phyloP scores from a whole-genome alignment of 2,888 invertebrate genomes.

The Agonopterix arenella region DNA sequence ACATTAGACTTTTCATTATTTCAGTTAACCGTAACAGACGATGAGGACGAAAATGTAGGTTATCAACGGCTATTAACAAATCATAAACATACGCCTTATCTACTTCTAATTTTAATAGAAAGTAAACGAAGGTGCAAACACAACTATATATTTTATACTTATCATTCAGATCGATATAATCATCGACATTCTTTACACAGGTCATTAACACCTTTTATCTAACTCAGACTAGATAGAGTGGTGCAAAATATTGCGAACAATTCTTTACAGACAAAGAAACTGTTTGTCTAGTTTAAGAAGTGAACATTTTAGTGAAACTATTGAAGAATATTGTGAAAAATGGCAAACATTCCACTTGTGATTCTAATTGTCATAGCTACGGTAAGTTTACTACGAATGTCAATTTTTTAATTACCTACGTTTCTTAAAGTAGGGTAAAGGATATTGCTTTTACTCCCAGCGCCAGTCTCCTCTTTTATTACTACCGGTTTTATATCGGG shows the following conservation, averaged over 20 bases:
- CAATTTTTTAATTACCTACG: too few relatives aligned
- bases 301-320: slow-evolving; percentile 24
- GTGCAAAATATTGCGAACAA: slow-evolving; percentile 24
- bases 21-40: background rate
- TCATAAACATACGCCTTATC: slow-evolving; percentile 21
- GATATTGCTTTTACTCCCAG: too few relatives aligned
- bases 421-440: too few relatives aligned
- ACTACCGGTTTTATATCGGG: too few relatives aligned
- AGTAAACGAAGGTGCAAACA: background rate
- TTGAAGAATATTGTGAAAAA: slow-evolving; percentile 26
- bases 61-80: slow-evolving; percentile 36
- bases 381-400: background rate
- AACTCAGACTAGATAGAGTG: slow-evolving; percentile 20
- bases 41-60: slow-evolving; percentile 27
- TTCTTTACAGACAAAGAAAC: slow-evolving; percentile 54
- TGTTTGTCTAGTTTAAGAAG: slow-evolving; percentile 56
- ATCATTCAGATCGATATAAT: slow-evolving; percentile 2
- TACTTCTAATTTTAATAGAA: background rate
- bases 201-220: slow-evolving; percentile 24
- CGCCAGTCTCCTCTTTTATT: too few relatives aligned
- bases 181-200: slow-evolving; percentile 9
- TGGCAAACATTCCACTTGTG: slow-evolving; percentile 32
- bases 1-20: background rate
- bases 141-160: background rate
- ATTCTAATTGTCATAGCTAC: slow-evolving; percentile 21